Evolutionary conservation across 1,140 invertebrate species (phyloP).

Genomic region (Drosophila sturtevanti): DNA sequence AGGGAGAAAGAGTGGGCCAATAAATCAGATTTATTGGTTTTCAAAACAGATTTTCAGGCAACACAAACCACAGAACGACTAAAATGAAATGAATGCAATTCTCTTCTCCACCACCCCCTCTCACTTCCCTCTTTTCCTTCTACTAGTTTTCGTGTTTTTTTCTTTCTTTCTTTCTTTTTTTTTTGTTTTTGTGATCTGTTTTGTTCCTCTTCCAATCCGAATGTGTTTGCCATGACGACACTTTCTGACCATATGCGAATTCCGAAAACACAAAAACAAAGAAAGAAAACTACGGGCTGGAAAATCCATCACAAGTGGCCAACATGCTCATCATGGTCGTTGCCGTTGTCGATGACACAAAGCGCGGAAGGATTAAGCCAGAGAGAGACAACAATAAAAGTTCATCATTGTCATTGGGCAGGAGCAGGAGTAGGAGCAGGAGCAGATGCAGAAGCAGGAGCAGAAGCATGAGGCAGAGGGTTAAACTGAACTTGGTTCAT

Average conservation of each 20-base stretch:
- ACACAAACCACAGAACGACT: slow-evolving; percentile 58
- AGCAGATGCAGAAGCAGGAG: too few relatives aligned
- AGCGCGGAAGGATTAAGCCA: slow-evolving; percentile 75
- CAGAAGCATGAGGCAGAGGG: slow-evolving; percentile 11
- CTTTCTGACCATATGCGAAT: slow-evolving; percentile 59
- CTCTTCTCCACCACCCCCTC: not conserved
- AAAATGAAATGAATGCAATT: slow-evolving; percentile 50
- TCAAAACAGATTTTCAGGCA: slow-evolving; percentile 73
- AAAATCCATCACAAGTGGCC: slow-evolving; percentile 70
- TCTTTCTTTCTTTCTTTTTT: slow-evolving; percentile 1
- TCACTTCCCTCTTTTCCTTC: not conserved
- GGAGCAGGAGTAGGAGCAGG: too few relatives aligned
- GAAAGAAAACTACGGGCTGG: slow-evolving; percentile 23
- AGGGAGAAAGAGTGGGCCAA: slow-evolving; percentile 45
- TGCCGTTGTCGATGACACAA: slow-evolving; percentile 60
- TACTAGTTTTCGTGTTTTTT: not conserved
- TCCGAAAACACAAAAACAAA: slow-evolving; percentile 26
- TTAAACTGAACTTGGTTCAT: slow-evolving; percentile 22
- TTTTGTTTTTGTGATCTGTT: slow-evolving; percentile 11
- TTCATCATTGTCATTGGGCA: slow-evolving; percentile 38
- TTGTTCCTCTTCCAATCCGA: slow-evolving; percentile 13
- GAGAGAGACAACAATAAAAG: slow-evolving; percentile 68
- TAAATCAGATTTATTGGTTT: slow-evolving; percentile 81
- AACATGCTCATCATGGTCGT: slow-evolving; percentile 20
- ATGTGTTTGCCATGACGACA: slow-evolving; percentile 52